Base-by-base conservation (phyloP, 2,797 vertebrate genomes). In the Pachyuromys duprasi region DNA sequence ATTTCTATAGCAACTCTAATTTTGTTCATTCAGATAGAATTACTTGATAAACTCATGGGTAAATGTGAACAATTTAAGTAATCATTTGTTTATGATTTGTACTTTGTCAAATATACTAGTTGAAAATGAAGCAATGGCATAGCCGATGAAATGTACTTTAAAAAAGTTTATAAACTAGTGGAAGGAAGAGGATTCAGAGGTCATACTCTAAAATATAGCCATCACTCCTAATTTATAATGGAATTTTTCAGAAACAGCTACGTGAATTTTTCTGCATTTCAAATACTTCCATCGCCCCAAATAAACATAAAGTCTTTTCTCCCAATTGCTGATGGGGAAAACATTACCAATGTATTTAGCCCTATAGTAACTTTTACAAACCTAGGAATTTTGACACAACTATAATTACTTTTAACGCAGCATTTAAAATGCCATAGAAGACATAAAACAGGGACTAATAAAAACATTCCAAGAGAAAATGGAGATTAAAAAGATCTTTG, bases 11-110 rank as follows among this genome's bases (percentile, higher is more conserved):
- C 20, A 89, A 74, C 55, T 62, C 26, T 76, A 57, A 80, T 89
- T 93, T 95, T 91, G 24, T 15, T 42, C 55, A 86, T 57, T 80
- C 15, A 93, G 53, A 36, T 86, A 63, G 45, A 88, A 79, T 89
- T 67, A 60, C 22, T 84, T 91, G 70, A 95, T 79, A 91, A 94
- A 88, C 31, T 86, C 17, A 20, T 42, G 17, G 36, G 53, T 86
- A 39, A 39, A 93, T 95, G 60, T 87, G 83, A 91, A 76, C 7
- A 75, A 78, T 62, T 67, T n/a, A 89, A 89, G 49, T 20, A 94
- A 86, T 80, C n/a, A 78, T 80, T 90, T 94, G 39, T 90, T 96
- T 87, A 65, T 83, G 70, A 57, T 72, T 81, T 90, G 22, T 94
- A 81, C 60, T 79, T 86, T 67, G 33, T 81, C 53, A 91, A 86